A percentile compares a stretch with the other conserved stretches of the same genome.
Conservation (phyloP, 2,888 invertebrate genomes). For the Pegoplata infirma region DNA sequence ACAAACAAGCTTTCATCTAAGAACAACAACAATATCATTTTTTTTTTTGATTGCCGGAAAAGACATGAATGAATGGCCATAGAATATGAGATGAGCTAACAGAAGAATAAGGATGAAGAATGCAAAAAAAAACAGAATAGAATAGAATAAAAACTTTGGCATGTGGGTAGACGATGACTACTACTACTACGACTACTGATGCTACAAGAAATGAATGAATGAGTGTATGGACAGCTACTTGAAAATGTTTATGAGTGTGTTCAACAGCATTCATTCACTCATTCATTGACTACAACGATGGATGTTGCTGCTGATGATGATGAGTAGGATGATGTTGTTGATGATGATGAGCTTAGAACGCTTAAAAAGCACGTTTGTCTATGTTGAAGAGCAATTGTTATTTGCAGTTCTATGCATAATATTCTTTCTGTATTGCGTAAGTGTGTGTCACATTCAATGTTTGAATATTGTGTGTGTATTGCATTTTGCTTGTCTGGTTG, state of each 20-base stretch:
- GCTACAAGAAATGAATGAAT: background rate
- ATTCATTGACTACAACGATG: slow-evolving; percentile 1
- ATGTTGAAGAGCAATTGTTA: slow-evolving; percentile 59
- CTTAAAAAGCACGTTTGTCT: slow-evolving; percentile 63
- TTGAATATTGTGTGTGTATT: slow-evolving; percentile 5
- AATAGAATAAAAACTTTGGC: slow-evolving; percentile 20
- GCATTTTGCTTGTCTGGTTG: slow-evolving; percentile 4
- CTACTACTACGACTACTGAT: no score
- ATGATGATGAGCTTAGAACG: slow-evolving; percentile 59
- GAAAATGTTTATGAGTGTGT: slow-evolving; percentile 37
- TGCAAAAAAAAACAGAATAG: slow-evolving; percentile 12
- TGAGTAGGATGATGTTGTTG: slow-evolving; percentile 13
- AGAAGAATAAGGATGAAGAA: slow-evolving; percentile 18
- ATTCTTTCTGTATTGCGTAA: background rate
- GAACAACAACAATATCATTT: slow-evolving; percentile 16
- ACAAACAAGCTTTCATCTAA: slow-evolving; percentile 36
- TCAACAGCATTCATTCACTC: slow-evolving; percentile 41
- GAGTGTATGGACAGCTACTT: slow-evolving; percentile 51
- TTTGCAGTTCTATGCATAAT: slow-evolving; percentile 55
- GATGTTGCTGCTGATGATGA: slow-evolving; percentile 39
- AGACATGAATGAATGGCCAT: slow-evolving; percentile 53
- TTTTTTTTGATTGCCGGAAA: slow-evolving; percentile 51
- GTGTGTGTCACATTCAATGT: slow-evolving; percentile 13
- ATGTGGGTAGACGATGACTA: background rate
- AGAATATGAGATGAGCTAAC: slow-evolving; percentile 48